Percentiles rank a stretch among this genome's conserved stretches.
Evolutionary conservation across 2,888 invertebrate genomes (phyloP).

Genomic region (Spialia ferax): DNA sequence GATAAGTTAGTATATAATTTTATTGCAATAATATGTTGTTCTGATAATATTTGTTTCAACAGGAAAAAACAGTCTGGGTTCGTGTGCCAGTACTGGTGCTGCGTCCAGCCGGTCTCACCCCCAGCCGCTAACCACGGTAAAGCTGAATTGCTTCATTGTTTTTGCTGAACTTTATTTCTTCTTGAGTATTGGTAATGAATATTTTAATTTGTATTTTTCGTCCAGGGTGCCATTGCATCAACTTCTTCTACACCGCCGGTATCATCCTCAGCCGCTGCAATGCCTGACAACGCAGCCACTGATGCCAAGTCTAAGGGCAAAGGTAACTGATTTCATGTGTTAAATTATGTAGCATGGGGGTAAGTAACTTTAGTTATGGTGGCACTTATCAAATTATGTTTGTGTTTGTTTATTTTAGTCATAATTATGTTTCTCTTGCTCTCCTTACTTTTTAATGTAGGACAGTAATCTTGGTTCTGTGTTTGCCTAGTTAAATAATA

Average conservation of each 20-base stretch:
- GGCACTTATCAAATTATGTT: too few species aligned
- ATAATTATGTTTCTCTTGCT: too few species aligned
- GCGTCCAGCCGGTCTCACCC: slow-evolving; percentile 84
- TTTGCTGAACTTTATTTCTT: neutral
- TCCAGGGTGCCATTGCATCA: slow-evolving; percentile 81
- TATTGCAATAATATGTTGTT: too few species aligned
- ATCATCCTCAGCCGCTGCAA: slow-evolving; percentile 72
- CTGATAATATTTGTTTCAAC: slow-evolving; percentile 40
- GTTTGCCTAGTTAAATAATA: too few species aligned
- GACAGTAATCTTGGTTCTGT: too few species aligned
- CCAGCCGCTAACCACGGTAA: slow-evolving; percentile 81
- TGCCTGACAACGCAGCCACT: slow-evolving; percentile 77
- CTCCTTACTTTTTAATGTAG: too few species aligned
- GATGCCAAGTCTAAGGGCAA: slow-evolving; percentile 82
- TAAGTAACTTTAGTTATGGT: too few species aligned
- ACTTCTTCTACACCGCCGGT: slow-evolving; percentile 82
- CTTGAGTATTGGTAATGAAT: neutral
- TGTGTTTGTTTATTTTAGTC: too few species aligned
- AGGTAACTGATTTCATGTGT: slow-evolving; percentile 55
- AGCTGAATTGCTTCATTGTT: slow-evolving; percentile 8
- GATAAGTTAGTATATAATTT: too few species aligned
- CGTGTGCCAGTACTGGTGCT: slow-evolving; percentile 88
- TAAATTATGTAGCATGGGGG: too few species aligned
- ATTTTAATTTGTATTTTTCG: slow-evolving; percentile 11
- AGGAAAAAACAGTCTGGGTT: slow-evolving; percentile 89